Evolutionary conservation across 1,140 invertebrate species (phyloP).

Genomic region (Chrysopa pallens): DNA sequence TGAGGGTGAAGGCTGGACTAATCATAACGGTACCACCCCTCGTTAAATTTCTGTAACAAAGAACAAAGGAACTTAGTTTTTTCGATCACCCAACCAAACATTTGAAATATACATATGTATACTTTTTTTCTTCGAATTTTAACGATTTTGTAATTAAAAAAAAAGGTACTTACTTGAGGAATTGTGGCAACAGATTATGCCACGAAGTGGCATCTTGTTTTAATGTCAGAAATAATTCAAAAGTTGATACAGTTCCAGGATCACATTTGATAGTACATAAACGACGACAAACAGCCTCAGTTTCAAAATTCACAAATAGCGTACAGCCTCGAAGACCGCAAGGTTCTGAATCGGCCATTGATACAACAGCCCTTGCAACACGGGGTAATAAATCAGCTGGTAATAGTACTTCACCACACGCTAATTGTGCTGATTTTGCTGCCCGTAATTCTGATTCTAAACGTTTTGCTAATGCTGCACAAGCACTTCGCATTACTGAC

Average conservation of each 20-base stretch:
- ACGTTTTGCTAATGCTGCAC: conserved; percentile 39
- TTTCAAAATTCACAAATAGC: conserved; percentile 56
- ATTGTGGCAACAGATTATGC: conserved; percentile 65
- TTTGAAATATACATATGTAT: neutral
- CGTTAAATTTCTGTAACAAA: conserved; percentile 48
- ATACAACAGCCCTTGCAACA: conserved; percentile 55
- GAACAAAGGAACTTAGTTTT: neutral
- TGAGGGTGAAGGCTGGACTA: conserved; percentile 62
- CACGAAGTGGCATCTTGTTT: conserved; percentile 65
- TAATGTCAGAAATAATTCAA: conserved; percentile 66
- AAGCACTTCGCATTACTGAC: conserved; percentile 9
- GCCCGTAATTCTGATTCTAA: conserved; percentile 56
- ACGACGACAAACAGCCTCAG: conserved; percentile 33
- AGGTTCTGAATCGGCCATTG: conserved; percentile 65
- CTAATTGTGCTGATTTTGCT: conserved; percentile 56
- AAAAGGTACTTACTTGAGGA: conserved; percentile 53
- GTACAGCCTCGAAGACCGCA: conserved; percentile 64
- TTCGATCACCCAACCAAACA: neutral
- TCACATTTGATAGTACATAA: conserved; percentile 59
- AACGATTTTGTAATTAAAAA: neutral
- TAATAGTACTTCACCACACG: conserved; percentile 61
- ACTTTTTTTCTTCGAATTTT: too few species aligned
- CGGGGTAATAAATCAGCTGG: conserved; percentile 56
- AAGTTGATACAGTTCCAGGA: conserved; percentile 64
- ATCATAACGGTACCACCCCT: conserved; percentile 67